Base-by-base conservation (phyloP, 2,113 vertebrate species). In the Takifugu flavidus region DNA sequence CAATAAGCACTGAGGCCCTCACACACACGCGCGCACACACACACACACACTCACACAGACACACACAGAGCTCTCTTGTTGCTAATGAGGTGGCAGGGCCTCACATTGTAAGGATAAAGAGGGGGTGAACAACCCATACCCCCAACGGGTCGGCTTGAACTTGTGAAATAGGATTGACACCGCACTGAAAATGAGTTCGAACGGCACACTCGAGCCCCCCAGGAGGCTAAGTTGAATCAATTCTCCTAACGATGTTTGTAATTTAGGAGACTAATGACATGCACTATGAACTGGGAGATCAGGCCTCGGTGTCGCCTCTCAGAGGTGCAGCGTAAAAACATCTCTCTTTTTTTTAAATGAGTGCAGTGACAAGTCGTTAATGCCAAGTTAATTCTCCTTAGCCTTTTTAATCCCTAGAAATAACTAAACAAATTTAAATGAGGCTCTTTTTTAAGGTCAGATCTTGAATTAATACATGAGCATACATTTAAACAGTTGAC, bases 191-290 rank as follows among this genome's bases (percentile, higher is more conserved):
- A 77, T 81, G 74, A 78, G 75, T 67, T 45, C 51, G 27, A 62
- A 70, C 47, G 57, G 70, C 79, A 74, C 25, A 13, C 49, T 4
- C 49, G 12, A 5, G n/a, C 70, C 65, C 84, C 86, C 73, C 70
- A 78, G 79, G 86, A 86, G 76, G 82, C 78, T 75, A 78, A 82
- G 82, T 66, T 67, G 79, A 88, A 88, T 90, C 88, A 87, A 82
- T 88, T 87, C 81, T 76, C 68, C 73, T 89, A 88, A 89, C 88
- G 85, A 89, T 87, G 87, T 87, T 88, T 86, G 86, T 88, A 89
- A 90, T 88, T 88, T 78, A 86, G 86, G 66, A 63, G 77, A 75
- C 75, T 89, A 88, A 90, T 90, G 88, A 90, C 87, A 79, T 80
- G 84, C 86, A 83, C 83, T 63, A 82, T 85, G 72, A 80, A 84